Base-by-base conservation (phyloP, 2,888 invertebrate species). In the Drymonia ruficornis region DNA sequence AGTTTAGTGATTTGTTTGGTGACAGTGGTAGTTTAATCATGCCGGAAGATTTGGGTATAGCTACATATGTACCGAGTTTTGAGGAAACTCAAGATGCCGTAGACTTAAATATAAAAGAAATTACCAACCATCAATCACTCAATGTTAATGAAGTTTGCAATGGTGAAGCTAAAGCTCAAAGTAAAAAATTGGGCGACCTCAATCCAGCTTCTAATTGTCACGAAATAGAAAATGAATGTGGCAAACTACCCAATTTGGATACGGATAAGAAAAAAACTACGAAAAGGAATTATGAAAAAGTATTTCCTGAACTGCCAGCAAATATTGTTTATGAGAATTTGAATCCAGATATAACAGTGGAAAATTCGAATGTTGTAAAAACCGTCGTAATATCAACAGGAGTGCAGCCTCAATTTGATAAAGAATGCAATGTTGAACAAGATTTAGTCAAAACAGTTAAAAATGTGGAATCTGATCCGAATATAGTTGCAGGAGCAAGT, bases 21-120 rank as follows among this genome's bases (percentile, higher is more conserved):
- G 91, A 92, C 38, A 88, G 84, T 63, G 84, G 71, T 55, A 91
- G 91, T 79, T 74, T 92, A 59, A 88, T 92, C 67, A 87, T 84
- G 31, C 91, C 89, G 9, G 90, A 89, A 65, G 91, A 92, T 69
- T 79, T 92, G 63, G 88, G 87, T 49, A 67, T 89, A 59, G 59
- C 65, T 34, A 16, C 59, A 59, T 86, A 80, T 70, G 60, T 70
- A 13, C 79, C 82, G 0, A 69, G 86, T 15, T 83, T 80, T 72
- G 89, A 90, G 65, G 85, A 89, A 43, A 84, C 86, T 2, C 83
- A 86, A 67, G 86, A 89, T 65, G 85, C 84, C 4, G 72, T 80
- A 23, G 85, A 86, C 59, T 49, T 67, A 49, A 59, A 72, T 43
- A 60, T 70, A 7, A 56, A 67, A 51, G 57, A 69, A 48, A 59